A percentile compares a stretch with the other conserved stretches of the same genome.
phyloP scores from a whole-genome alignment of 35 echinoderm and acorn worm genomes.

The Acanthaster planci region DNA sequence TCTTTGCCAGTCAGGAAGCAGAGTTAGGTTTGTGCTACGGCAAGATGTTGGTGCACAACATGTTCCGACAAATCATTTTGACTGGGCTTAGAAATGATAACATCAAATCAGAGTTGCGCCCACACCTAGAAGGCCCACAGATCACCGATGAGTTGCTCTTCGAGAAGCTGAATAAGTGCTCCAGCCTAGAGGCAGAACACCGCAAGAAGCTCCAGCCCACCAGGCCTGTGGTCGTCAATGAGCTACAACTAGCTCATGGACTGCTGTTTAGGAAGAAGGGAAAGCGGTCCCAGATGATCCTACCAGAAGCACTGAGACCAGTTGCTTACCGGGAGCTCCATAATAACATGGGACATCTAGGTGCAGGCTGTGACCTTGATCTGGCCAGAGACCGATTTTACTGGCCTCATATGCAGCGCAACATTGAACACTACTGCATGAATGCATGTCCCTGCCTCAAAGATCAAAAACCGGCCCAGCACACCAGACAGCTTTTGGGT shows the following conservation, averaged over 20 bases:
- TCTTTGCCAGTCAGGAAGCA: slow-evolving; percentile 51
- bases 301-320: too few relatives aligned
- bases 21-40: slow-evolving; percentile 13
- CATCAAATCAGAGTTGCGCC: slow-evolving; percentile 23
- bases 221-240: too few relatives aligned
- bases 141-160: slow-evolving; percentile 32
- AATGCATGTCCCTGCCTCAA: slow-evolving; percentile 52
- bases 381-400: too few relatives aligned
- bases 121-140: not conserved
- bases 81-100: slow-evolving; percentile 15
- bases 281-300: too few relatives aligned
- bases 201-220: not conserved
- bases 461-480: slow-evolving; percentile 2
- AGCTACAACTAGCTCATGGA: slow-evolving; percentile 46
- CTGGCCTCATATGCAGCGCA: slow-evolving; percentile 27
- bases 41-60: not conserved
- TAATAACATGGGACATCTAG: slow-evolving; percentile 65
- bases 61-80: not conserved
- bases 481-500: slow-evolving; percentile 35
- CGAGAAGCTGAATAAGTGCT: not conserved
- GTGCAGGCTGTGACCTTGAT: slow-evolving; percentile 26
- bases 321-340: slow-evolving; percentile 48
- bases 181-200: not conserved
- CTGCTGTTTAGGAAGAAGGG: slow-evolving; percentile 44
- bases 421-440: slow-evolving; percentile 50